Percentiles rank a stretch among this genome's conserved stretches.
These are phyloP conservation scores for Strongylocentrotus purpuratus DNA, from an alignment of 35 echinoderm and acorn worm genomes.

Conservation along the genomic window DNA sequence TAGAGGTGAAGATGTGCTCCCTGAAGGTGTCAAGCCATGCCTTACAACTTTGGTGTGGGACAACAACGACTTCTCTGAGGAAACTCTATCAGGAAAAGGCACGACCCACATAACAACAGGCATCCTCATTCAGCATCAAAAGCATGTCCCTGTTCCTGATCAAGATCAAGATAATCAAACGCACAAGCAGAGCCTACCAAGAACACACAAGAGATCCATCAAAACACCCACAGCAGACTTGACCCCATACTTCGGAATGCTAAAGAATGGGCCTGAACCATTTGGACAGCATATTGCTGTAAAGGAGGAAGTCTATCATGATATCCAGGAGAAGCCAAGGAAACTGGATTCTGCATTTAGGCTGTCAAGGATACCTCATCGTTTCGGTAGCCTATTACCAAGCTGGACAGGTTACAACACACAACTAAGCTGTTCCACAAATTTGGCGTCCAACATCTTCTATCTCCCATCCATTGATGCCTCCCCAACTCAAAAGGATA, in stretches of 20 bases:
- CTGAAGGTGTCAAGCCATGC: constrained; percentile 45
- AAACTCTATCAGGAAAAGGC: constrained; percentile 61
- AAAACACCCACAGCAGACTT: too few relatives aligned
- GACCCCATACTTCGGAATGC: too few relatives aligned
- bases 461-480: neutral
- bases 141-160: too few relatives aligned
- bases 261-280: too few relatives aligned
- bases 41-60: constrained; percentile 77
- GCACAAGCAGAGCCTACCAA: too few relatives aligned
- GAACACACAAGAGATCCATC: too few relatives aligned
- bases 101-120: constrained; percentile 63
- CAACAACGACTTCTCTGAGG: constrained; percentile 77
- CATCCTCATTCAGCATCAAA: constrained; percentile 57
- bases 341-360: too few relatives aligned
- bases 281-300: too few relatives aligned
- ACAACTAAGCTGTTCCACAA: neutral
- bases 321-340: too few relatives aligned
- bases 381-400: neutral
- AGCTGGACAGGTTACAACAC: neutral
- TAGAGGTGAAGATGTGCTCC: constrained; percentile 45
- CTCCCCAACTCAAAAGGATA: neutral
- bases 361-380: too few relatives aligned
- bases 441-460: neutral
- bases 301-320: too few relatives aligned
- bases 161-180: too few relatives aligned